Conservation (phyloP, 2,888 invertebrate species). For the Metacarcinus magister region DNA sequence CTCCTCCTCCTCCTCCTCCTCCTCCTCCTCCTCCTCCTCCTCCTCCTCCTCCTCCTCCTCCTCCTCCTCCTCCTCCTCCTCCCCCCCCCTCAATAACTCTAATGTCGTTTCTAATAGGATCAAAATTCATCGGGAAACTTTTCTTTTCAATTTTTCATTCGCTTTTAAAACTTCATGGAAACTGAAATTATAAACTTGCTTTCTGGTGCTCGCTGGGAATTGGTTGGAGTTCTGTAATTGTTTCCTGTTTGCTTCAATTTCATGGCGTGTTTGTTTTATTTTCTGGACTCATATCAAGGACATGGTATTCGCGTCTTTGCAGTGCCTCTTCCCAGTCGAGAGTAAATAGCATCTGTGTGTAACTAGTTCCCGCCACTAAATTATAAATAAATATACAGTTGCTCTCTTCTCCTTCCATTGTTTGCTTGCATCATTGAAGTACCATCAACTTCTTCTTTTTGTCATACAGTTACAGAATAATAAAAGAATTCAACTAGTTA, state of each 20-base stretch:
- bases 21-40: neutral
- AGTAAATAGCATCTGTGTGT: neutral
- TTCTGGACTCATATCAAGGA: neutral
- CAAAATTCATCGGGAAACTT: neutral
- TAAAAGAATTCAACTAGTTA: too few relatives aligned
- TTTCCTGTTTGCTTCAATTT: constrained; percentile 9
- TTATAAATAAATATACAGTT: neutral
- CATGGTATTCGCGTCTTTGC: neutral
- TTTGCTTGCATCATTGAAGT: neutral
- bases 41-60: neutral
- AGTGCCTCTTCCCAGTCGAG: neutral
- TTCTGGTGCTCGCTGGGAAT: too few relatives aligned
- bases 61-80: constrained; percentile 43
- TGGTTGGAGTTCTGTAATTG: neutral
- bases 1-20: neutral
- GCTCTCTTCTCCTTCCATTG: neutral
- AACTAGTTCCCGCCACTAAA: neutral
- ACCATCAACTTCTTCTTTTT: neutral
- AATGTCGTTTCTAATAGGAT: neutral
- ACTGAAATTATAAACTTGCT: too few relatives aligned
- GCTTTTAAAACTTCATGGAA: neutral
- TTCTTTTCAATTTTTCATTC: neutral
- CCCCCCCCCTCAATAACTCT: neutral
- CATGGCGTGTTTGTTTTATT: neutral
- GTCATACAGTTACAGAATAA: neutral